A percentile compares a stretch with the other conserved stretches of the same genome.
phyloP scores from a whole-genome alignment of 1,140 invertebrate species.

The Tribolium madens region DNA sequence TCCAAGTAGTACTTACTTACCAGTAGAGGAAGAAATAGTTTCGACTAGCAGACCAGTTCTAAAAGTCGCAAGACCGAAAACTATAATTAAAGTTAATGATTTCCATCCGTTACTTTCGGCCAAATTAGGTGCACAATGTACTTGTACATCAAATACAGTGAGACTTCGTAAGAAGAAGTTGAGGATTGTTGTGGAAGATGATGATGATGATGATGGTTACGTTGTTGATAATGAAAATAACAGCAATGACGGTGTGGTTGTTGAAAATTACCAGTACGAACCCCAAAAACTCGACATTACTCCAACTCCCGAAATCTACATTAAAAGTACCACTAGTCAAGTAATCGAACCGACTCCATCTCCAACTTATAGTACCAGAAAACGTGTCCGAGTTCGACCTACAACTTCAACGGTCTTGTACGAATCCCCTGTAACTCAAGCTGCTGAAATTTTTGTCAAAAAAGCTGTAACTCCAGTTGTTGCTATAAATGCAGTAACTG shows the following conservation, averaged over 20 bases:
- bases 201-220: constrained; percentile 58
- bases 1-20: constrained; percentile 38
- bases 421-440: constrained; percentile 50
- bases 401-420: constrained; percentile 46
- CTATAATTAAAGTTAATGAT: constrained; percentile 61
- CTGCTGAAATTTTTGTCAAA: constrained; percentile 41
- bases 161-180: constrained; percentile 65
- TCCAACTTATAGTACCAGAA: constrained; percentile 40
- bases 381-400: constrained; percentile 44
- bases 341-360: constrained; percentile 32
- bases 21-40: constrained; percentile 14
- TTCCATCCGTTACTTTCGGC: constrained; percentile 73
- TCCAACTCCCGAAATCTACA: constrained; percentile 49
- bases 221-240: constrained; percentile 64
- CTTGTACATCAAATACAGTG: constrained; percentile 76
- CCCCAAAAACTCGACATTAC: constrained; percentile 53
- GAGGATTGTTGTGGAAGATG: constrained; percentile 53
- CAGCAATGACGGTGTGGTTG: constrained; percentile 52
- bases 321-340: constrained; percentile 44
- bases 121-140: constrained; percentile 80
- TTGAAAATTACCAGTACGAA: constrained; percentile 56
- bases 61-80: constrained; percentile 50
- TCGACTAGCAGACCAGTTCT: constrained; percentile 43
- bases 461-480: constrained; percentile 46
- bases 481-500: constrained; percentile 55